These are phyloP conservation scores for Hetaerina titia DNA, from an alignment of 2,888 invertebrate species.

Conservation along the genomic window DNA sequence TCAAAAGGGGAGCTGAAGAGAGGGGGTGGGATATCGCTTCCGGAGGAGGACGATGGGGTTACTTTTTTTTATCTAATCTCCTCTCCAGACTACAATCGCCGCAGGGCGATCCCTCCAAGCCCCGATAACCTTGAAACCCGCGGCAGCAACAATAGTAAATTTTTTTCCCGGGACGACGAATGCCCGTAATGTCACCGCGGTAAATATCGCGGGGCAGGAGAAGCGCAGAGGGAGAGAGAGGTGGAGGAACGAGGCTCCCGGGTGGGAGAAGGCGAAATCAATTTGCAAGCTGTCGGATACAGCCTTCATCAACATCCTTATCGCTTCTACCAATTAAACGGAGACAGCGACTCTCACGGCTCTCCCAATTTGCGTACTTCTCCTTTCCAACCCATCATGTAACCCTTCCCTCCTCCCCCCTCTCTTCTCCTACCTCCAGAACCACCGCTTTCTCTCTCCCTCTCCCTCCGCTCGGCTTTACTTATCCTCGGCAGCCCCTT, in stretches of 20 bases:
- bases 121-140: neutral
- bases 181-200: neutral
- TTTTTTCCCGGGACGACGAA: neutral
- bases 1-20: neutral
- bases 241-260: neutral
- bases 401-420: neutral
- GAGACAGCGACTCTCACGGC: neutral
- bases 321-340: slow-evolving; percentile 45
- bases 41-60: neutral
- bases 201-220: neutral
- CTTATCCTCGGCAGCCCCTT: neutral
- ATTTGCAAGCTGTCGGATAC: slow-evolving; percentile 43
- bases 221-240: neutral
- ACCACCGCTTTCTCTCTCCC: neutral
- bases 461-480: neutral
- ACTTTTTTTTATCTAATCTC: neutral
- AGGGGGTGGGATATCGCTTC: neutral
- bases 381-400: neutral
- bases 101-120: neutral
- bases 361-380: slow-evolving; percentile 19
- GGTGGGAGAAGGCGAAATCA: neutral
- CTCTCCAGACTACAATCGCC: neutral
- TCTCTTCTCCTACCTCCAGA: neutral
- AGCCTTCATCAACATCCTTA: slow-evolving; percentile 56
- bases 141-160: neutral